Conservation (phyloP, 2,797 vertebrate species). For the Semaprochilodus insignis region DNA sequence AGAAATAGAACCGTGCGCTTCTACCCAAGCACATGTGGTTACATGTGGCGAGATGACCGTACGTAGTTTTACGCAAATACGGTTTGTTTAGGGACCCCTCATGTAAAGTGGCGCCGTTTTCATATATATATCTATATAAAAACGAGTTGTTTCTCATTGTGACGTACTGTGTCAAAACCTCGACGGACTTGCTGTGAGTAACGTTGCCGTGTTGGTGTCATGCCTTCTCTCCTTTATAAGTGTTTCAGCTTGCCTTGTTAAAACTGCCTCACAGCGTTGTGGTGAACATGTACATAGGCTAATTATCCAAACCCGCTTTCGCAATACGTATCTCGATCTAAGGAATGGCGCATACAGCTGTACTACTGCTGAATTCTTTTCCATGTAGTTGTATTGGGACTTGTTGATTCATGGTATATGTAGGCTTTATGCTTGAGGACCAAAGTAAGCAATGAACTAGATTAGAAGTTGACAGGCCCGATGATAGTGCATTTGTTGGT, state of each 20-base stretch:
- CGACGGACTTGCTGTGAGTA: conserved; percentile 23
- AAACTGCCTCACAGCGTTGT: conserved; percentile 10
- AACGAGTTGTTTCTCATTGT: conserved; percentile 43
- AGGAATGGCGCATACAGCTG: not conserved
- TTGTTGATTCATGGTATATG: conserved; percentile 21
- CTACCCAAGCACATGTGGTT: not conserved
- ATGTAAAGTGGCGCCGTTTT: conserved; percentile 36
- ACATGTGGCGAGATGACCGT: conserved; percentile 8
- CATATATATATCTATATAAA: conserved; percentile 13
- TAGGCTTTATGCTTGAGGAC: conserved; percentile 56
- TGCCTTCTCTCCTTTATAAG: conserved; percentile 18
- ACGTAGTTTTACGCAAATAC: conserved; percentile 17
- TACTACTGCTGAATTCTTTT: not conserved
- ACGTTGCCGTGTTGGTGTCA: conserved; percentile 23
- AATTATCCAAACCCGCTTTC: not conserved
- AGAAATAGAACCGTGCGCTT: not conserved
- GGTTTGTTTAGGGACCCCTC: conserved; percentile 15
- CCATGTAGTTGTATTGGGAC: not conserved
- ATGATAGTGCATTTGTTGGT: conserved; percentile 37
- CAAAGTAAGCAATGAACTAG: conserved; percentile 49
- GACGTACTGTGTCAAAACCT: conserved; percentile 35
- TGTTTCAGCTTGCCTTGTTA: conserved; percentile 4
- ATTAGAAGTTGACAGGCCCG: conserved; percentile 24
- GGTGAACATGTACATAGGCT: conserved; percentile 34
- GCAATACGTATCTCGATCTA: not conserved